phyloP scores from a whole-genome alignment of 2,797 vertebrate genomes.

The Paratrypauchen microcephalus region DNA sequence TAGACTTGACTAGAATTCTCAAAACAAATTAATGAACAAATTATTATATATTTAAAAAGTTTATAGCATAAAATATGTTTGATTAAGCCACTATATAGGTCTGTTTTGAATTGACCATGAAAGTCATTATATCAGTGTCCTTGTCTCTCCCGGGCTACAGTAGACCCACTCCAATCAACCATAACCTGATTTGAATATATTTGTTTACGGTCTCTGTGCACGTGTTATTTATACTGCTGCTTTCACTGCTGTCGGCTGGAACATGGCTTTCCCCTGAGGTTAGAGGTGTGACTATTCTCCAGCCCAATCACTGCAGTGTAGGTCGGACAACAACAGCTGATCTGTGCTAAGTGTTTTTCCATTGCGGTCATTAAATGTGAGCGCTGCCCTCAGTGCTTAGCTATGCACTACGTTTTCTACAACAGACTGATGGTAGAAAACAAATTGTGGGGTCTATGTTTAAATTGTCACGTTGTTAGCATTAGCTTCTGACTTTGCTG shows the following conservation, averaged over 20 bases:
- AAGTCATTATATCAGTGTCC: neutral
- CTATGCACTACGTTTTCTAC: slow-evolving; percentile 12
- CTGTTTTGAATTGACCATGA: neutral
- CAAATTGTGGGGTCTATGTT: neutral
- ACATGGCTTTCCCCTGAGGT: slow-evolving; percentile 34
- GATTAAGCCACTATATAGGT: neutral
- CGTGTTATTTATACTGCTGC: slow-evolving; percentile 14
- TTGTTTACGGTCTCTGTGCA: slow-evolving; percentile 7
- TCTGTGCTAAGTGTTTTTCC: slow-evolving; percentile 17
- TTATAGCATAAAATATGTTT: too few relatives aligned
- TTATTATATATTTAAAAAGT: too few relatives aligned
- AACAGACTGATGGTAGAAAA: slow-evolving; percentile 32
- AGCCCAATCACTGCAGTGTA: slow-evolving; percentile 20
- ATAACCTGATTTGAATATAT: slow-evolving; percentile 1
- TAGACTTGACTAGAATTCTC: too few relatives aligned
- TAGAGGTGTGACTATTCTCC: slow-evolving; percentile 35
- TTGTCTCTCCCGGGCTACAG: neutral
- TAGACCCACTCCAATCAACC: neutral
- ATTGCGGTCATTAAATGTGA: slow-evolving; percentile 26
- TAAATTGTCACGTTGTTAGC: slow-evolving; percentile 13
- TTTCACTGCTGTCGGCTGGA: slow-evolving; percentile 31
- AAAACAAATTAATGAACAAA: too few relatives aligned
- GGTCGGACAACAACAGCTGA: slow-evolving; percentile 18
- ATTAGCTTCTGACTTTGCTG: slow-evolving; percentile 34
- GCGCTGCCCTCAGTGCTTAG: slow-evolving; percentile 9